Evolutionary conservation across 2,888 invertebrate species (phyloP).

Genomic region (Cerceris ruficornis): DNA sequence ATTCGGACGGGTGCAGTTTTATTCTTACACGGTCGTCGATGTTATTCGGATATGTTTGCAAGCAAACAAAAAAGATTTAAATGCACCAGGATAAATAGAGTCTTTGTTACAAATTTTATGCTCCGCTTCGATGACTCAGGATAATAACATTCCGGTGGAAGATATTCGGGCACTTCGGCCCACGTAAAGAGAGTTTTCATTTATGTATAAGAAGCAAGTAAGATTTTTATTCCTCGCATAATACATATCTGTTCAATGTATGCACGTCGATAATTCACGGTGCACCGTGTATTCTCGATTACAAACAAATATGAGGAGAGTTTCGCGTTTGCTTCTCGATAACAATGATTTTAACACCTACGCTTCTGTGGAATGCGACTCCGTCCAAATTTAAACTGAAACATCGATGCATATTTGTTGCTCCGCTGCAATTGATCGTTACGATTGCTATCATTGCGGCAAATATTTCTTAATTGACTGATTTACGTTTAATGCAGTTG

Average conservation of each 20-base stretch:
- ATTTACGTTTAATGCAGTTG: neutral
- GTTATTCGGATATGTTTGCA: neutral
- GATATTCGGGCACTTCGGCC: neutral
- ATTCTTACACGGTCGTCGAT: neutral
- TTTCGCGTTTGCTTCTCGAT: neutral
- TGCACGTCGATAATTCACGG: conserved; percentile 29
- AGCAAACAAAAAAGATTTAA: neutral
- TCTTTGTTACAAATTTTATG: neutral
- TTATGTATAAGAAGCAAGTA: conserved; percentile 43
- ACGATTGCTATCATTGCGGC: neutral
- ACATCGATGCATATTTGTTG: neutral
- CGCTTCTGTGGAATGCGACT: conserved; percentile 2
- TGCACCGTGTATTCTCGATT: conserved; percentile 23
- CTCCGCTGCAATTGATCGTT: conserved; percentile 11
- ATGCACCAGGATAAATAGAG: neutral
- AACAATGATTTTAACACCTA: conserved; percentile 23
- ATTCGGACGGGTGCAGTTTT: neutral
- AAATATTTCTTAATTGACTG: neutral
- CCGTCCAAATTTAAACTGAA: conserved; percentile 1
- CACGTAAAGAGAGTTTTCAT: neutral
- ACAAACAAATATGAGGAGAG: conserved; percentile 29
- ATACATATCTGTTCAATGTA: conserved; percentile 56
- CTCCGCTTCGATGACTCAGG: neutral
- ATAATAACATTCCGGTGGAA: conserved; percentile 1
- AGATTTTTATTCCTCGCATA: conserved; percentile 56